Evolutionary conservation across 2,888 invertebrate genomes (phyloP).

Genomic region (Myopa testacea): DNA sequence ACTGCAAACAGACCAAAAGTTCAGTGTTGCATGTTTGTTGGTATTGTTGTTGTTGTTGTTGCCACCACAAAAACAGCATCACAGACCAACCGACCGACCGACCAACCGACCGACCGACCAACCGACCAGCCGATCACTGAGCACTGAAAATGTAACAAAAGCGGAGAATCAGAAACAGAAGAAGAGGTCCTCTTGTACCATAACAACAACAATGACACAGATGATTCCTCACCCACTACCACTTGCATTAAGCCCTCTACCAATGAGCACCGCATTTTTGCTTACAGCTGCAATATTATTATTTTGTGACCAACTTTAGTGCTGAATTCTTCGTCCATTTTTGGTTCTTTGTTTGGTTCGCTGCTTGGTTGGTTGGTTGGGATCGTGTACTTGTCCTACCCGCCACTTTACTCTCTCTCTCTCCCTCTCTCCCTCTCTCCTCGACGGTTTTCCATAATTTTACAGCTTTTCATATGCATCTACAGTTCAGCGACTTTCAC

Average conservation of each 20-base stretch:
- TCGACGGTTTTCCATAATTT: not conserved
- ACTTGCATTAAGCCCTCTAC: not conserved
- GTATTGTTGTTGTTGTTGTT: not conserved
- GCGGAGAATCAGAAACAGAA: not conserved
- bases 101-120: not conserved
- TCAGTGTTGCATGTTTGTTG: not conserved
- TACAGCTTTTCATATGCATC: slow-evolving; percentile 2
- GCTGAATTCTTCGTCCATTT: slow-evolving; percentile 9
- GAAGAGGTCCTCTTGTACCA: not conserved
- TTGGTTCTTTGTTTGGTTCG: not conserved
- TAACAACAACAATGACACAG: not conserved
- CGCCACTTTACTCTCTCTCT: not conserved
- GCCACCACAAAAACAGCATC: not conserved
- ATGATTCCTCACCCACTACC: not conserved
- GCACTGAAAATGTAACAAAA: not conserved
- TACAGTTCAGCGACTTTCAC: not conserved
- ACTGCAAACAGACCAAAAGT: not conserved
- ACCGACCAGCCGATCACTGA: too few species aligned
- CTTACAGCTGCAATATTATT: slow-evolving; percentile 14
- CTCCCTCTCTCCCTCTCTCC: not conserved
- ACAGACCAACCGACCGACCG: not conserved
- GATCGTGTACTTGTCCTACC: too few species aligned
- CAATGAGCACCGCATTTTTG: not conserved
- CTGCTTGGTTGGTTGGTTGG: not conserved
- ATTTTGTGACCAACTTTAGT: slow-evolving; percentile 26